These are phyloP conservation scores for Xestia rhomboidea DNA, from an alignment of 2,888 invertebrate genomes.

Conservation along the genomic window DNA sequence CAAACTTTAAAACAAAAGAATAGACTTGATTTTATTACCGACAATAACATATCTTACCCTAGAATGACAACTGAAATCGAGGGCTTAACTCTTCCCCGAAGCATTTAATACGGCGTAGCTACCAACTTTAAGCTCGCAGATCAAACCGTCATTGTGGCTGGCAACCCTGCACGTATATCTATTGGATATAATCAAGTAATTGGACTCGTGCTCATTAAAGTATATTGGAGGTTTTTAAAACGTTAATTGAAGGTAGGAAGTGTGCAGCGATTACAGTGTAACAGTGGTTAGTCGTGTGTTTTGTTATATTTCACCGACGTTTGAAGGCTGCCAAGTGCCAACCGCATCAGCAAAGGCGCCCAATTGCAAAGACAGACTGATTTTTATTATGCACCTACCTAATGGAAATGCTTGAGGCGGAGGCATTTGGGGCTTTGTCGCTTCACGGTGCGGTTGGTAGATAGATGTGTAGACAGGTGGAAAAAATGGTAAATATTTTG, in stretches of 20 bases:
- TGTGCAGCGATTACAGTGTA: slow-evolving; percentile 39
- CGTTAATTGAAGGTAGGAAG: slow-evolving; percentile 47
- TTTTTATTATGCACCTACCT: too few species aligned
- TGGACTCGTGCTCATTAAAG: slow-evolving; percentile 8
- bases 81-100: background rate
- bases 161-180: background rate
- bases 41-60: background rate
- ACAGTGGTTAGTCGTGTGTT: slow-evolving; percentile 29
- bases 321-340: background rate
- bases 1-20: background rate
- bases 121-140: slow-evolving; percentile 4
- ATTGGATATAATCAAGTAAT: background rate
- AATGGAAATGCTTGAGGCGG: background rate
- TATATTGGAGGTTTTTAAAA: slow-evolving; percentile 33
- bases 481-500: too few species aligned
- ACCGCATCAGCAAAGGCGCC: background rate
- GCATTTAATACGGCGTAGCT: background rate
- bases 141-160: slow-evolving; percentile 6
- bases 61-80: background rate
- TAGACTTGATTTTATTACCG: background rate
- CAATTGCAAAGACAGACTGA: background rate
- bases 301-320: slow-evolving; percentile 36
- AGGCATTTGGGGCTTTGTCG: background rate
- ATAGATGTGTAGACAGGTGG: too few species aligned
- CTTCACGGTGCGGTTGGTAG: too few species aligned